Conservation (phyloP, 2,113 vertebrate species). For the Tachycineta bicolor region DNA sequence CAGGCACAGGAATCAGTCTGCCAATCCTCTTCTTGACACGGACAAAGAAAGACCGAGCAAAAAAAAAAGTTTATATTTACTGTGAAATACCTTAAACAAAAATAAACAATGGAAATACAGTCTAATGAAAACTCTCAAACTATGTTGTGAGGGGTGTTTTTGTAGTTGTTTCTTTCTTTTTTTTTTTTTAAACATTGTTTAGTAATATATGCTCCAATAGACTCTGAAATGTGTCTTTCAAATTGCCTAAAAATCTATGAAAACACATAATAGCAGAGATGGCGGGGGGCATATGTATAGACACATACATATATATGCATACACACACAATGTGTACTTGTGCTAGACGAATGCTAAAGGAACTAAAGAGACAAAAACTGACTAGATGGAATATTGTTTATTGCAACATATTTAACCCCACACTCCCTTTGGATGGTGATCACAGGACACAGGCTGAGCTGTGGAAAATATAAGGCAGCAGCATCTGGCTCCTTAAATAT, state of each 20-base stretch:
- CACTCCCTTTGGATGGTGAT: slow-evolving; percentile 67
- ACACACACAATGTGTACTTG: accelerated
- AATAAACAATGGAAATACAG: not conserved
- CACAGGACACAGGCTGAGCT: slow-evolving; percentile 55
- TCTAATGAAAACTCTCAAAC: not conserved
- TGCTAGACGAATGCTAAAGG: not conserved
- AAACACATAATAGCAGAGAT: not conserved
- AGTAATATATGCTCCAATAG: not conserved
- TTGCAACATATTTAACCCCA: slow-evolving; percentile 41
- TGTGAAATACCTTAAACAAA: not conserved
- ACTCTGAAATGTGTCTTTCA: not conserved
- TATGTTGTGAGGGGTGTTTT: accelerated
- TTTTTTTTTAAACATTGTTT: not conserved
- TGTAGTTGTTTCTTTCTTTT: not conserved
- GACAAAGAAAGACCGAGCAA: not conserved
- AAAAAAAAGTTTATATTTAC: not conserved
- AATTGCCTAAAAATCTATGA: not conserved
- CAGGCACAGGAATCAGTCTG: accelerated
- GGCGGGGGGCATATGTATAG: accelerated
- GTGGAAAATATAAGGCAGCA: slow-evolving; percentile 51
- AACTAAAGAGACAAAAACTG: not conserved
- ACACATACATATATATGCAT: accelerated
- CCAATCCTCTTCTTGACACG: not conserved
- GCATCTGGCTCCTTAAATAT: slow-evolving; percentile 75
- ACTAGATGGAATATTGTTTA: not conserved